These are phyloP conservation scores for Mamestra configurata DNA, from an alignment of 1,140 invertebrate species.

Conservation along the genomic window DNA sequence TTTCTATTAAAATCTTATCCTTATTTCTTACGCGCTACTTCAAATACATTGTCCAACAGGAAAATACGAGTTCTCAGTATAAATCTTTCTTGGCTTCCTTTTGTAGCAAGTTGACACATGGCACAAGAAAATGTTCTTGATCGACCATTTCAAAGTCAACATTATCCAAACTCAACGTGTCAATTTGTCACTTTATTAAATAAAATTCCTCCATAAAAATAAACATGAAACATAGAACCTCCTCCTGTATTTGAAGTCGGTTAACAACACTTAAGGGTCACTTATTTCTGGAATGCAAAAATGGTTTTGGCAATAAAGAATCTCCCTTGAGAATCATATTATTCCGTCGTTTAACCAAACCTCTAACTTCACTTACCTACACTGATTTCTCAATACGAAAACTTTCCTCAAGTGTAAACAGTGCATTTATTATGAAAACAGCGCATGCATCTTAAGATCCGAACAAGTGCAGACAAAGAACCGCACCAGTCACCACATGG, in stretches of 20 bases:
- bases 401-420: slow-evolving; percentile 1
- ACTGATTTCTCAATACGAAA: neutral
- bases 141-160: neutral
- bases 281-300: too few species aligned
- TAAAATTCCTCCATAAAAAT: too few species aligned
- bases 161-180: neutral
- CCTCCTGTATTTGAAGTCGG: too few species aligned
- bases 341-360: too few species aligned
- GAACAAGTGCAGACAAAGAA: slow-evolving; percentile 35
- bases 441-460: slow-evolving; percentile 21
- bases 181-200: neutral
- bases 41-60: slow-evolving; percentile 16
- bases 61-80: slow-evolving; percentile 11
- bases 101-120: slow-evolving; percentile 13
- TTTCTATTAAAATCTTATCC: slow-evolving; percentile 15
- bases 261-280: too few species aligned
- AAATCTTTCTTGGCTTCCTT: neutral
- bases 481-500: slow-evolving; percentile 61
- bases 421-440: slow-evolving; percentile 31
- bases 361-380: too few species aligned
- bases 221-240: too few species aligned
- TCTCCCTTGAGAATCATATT: too few species aligned
- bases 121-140: slow-evolving; percentile 11
- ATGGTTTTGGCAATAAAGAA: too few species aligned
- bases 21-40: neutral